Percentiles rank a stretch among this genome's conserved stretches.
phyloP scores from a whole-genome alignment of 2,113 vertebrate species.

The Herpailurus yagouaroundi region DNA sequence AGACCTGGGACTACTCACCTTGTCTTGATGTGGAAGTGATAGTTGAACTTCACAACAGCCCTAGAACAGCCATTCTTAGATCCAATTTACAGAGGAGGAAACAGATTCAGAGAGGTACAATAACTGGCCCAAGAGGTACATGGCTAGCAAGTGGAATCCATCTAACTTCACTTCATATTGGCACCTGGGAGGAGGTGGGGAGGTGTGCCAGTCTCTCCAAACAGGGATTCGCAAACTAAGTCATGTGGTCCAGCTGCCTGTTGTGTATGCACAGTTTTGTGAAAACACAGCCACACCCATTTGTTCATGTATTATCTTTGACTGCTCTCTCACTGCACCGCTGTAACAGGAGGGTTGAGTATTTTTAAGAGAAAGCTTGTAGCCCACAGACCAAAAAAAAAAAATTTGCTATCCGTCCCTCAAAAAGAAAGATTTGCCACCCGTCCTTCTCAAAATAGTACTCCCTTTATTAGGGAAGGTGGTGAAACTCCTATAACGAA shows the following conservation, averaged over 20 bases:
- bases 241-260: neutral
- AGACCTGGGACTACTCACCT: neutral
- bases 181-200: neutral
- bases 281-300: neutral
- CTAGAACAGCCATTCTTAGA: neutral
- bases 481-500: neutral
- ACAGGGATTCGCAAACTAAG: neutral
- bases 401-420: neutral
- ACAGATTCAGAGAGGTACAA: neutral
- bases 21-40: neutral
- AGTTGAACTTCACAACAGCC: neutral
- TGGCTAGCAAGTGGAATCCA: neutral
- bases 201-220: neutral
- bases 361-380: neutral
- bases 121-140: neutral
- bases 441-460: neutral
- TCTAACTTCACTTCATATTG: neutral
- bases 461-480: neutral
- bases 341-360: neutral
- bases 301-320: neutral
- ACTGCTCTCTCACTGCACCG: neutral
- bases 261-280: neutral
- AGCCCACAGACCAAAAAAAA: neutral
- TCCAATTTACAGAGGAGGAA: conserved; percentile 6
- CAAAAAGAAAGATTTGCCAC: neutral